These are phyloP conservation scores for Phania funesta DNA, from an alignment of 2,888 invertebrate genomes.

Conservation along the genomic window DNA sequence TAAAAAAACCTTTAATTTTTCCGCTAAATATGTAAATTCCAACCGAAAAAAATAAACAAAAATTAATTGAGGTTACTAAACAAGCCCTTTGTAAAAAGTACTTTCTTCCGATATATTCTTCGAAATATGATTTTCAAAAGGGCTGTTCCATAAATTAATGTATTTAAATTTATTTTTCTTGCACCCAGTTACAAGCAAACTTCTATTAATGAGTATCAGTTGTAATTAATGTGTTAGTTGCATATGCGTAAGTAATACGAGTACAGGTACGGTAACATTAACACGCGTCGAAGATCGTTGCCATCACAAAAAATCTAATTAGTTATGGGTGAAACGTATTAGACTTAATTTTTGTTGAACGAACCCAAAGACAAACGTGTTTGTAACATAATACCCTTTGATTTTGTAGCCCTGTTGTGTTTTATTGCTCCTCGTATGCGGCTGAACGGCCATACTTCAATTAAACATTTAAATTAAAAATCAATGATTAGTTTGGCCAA, in stretches of 20 bases:
- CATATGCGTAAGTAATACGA: constrained; percentile 56
- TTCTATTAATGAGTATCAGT: background rate
- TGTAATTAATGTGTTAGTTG: constrained; percentile 48
- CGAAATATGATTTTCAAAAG: too few relatives aligned
- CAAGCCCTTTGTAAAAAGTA: too few relatives aligned
- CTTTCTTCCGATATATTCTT: too few relatives aligned
- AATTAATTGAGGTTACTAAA: too few relatives aligned
- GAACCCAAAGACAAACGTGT: constrained; percentile 54
- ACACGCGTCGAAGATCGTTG: constrained; percentile 57
- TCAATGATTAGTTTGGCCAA: constrained; percentile 30
- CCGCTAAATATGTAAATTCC: too few relatives aligned
- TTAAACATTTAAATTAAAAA: constrained; percentile 40
- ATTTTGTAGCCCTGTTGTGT: background rate
- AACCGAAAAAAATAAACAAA: too few relatives aligned
- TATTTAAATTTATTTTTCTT: too few relatives aligned
- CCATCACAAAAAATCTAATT: background rate
- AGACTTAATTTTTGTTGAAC: constrained; percentile 61
- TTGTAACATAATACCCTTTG: constrained; percentile 52
- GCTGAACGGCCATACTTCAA: constrained; percentile 36
- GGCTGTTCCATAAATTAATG: too few relatives aligned
- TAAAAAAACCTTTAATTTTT: too few relatives aligned
- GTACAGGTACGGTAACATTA: background rate
- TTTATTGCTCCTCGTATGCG: background rate
- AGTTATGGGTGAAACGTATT: constrained; percentile 47
- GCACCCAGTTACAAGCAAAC: too few relatives aligned